Conservation (phyloP, 2,888 invertebrate species). For the Oxyteleia sp. region DNA sequence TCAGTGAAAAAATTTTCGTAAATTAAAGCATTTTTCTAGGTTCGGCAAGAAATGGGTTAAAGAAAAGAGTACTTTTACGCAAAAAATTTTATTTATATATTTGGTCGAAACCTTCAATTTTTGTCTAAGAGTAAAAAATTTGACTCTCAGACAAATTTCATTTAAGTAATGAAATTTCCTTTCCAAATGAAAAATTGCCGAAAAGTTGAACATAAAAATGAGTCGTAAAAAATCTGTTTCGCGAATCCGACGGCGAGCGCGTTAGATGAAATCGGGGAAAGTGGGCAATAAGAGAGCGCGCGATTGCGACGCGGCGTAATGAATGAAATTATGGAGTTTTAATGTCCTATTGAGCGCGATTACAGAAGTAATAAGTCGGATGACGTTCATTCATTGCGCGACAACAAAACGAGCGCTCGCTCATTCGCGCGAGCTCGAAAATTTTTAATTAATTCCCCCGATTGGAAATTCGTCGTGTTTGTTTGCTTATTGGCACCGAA, state of each 20-base stretch:
- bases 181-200: no score
- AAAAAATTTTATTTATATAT: no score
- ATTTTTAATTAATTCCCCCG: constrained; percentile 66
- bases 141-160: no score
- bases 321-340: constrained; percentile 69
- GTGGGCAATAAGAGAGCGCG: constrained; percentile 8
- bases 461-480: constrained; percentile 62
- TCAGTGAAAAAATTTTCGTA: no score
- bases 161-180: no score
- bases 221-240: no score
- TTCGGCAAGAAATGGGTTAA: no score
- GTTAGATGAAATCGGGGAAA: constrained; percentile 13
- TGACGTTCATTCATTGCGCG: constrained; percentile 46
- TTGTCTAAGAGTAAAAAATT: no score
- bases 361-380: constrained; percentile 67
- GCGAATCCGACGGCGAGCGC: constrained; percentile 48
- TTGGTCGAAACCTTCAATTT: no score
- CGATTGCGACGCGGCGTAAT: constrained; percentile 56
- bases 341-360: constrained; percentile 67
- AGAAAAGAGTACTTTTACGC: no score
- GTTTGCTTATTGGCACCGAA: constrained; percentile 64
- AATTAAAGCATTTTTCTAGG: no score
- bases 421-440: constrained; percentile 17
- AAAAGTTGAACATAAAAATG: no score
- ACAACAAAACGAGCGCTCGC: constrained; percentile 50